phyloP scores from a whole-genome alignment of 2,888 invertebrate genomes.

The Lasioglossum zephyrum region DNA sequence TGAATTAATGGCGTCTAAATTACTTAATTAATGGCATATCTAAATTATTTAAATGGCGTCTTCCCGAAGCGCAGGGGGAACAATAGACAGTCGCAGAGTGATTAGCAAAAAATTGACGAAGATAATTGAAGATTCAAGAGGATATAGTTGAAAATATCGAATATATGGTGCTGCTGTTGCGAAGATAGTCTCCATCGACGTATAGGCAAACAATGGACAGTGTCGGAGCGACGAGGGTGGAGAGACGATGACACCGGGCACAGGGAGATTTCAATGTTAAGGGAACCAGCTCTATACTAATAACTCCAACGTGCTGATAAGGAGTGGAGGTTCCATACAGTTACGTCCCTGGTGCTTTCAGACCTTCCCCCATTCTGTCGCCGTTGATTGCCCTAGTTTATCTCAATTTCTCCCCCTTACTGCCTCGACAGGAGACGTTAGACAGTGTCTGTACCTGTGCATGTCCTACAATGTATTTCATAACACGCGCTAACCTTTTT shows the following conservation, averaged over 20 bases:
- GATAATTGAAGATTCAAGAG: background rate
- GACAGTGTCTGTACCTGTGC: background rate
- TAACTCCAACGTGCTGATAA: constrained; percentile 3
- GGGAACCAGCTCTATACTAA: background rate
- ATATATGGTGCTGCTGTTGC: background rate
- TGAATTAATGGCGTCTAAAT: no score
- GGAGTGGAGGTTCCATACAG: background rate
- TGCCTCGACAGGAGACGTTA: constrained; percentile 14
- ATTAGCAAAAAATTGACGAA: background rate
- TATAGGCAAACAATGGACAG: background rate
- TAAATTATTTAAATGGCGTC: no score
- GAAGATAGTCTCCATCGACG: background rate
- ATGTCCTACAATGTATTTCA: background rate
- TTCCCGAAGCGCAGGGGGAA: no score
- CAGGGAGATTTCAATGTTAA: constrained; percentile 2
- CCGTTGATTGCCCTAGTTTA: constrained; percentile 11
- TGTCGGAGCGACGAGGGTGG: background rate
- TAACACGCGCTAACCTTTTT: background rate
- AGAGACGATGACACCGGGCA: background rate
- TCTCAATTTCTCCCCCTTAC: constrained; percentile 9
- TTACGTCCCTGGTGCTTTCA: constrained; percentile 12
- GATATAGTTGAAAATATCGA: no score
- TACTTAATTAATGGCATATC: no score
- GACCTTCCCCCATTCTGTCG: constrained; percentile 6
- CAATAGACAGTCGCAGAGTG: background rate